Evolutionary conservation across 2,113 vertebrate species (phyloP), one percentile per base, ranked within the genome.

Genomic region (Ictalurus punctatus): DNA sequence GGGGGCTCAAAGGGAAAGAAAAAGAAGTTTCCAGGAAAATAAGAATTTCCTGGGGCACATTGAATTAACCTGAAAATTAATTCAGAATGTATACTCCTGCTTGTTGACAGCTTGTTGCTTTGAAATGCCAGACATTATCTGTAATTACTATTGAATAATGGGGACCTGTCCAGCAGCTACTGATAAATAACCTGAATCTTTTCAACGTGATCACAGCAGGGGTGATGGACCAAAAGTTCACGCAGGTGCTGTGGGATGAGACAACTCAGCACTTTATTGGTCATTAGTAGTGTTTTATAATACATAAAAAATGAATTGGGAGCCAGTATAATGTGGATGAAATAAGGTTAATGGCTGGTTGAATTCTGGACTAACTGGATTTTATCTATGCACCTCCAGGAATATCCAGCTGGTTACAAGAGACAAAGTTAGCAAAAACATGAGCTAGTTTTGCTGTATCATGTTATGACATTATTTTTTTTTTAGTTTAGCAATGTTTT

Each of bases 111-210:
- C 82, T 63, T 78, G 34, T 6, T 52, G 63, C 85, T 90, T 85
- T 79, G 86, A 90, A 93, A 89, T 92, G 84, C 69, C 73, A 82
- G 85, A 69, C 30, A 44, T 89, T 89, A 91, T 90, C 79, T 91
- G 83, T 93, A 90, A 93, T 94, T 90, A 93, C 63, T 4, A 52
- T 73, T 87, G 79, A 91, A 86, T 71, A 82, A 84, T 25, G 7
- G 19, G 8, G 37, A 76, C 34, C 17, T 74, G 34, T 40, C 19
- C 40, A 44, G 73, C 19, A 74, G 17, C 37, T 44, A 23, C 6
- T 44, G 71, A 40, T 74, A 40, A 78, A 78, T 78, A 25, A 78
- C 34, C 17, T 48, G 23, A 78, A 44, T 78, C 37, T 19, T 73
- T 73, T 54, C 10, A 48, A 48, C 48, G 0, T 34, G 30, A 71